Percentiles rank a stretch among this genome's conserved stretches.
Conservation (phyloP, 1,140 invertebrate species). For the Psix sp. region DNA sequence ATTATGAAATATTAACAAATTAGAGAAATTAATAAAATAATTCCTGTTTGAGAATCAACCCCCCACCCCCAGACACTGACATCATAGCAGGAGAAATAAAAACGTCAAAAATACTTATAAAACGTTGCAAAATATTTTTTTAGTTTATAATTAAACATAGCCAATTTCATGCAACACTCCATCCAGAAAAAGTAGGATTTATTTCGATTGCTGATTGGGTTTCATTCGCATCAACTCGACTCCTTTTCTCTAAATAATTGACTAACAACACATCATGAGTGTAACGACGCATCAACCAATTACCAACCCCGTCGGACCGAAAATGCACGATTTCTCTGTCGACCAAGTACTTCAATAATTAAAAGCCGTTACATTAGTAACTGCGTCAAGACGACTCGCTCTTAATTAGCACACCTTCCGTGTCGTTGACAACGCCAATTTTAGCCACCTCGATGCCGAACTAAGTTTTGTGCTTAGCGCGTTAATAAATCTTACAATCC, state of each 20-base stretch:
- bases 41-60: no score
- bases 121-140: no score
- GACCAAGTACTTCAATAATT: conserved; percentile 64
- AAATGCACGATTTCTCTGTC: conserved; percentile 61
- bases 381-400: conserved; percentile 64
- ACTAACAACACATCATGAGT: conserved; percentile 54
- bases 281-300: conserved; percentile 60
- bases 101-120: no score
- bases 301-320: conserved; percentile 60
- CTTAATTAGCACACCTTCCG: conserved; percentile 64
- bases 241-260: conserved; percentile 57
- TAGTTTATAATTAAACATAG: no score
- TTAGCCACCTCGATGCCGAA: conserved; percentile 47
- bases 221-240: conserved; percentile 11
- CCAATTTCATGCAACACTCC: conserved; percentile 10
- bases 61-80: no score
- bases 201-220: conserved; percentile 24
- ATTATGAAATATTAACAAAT: no score
- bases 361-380: conserved; percentile 67
- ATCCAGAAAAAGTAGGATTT: conserved; percentile 14
- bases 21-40: no score
- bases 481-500: conserved; percentile 44
- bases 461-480: conserved; percentile 34
- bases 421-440: conserved; percentile 53
- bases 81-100: no score